Percentiles rank a stretch among this genome's conserved stretches.
phyloP scores from a whole-genome alignment of 2,113 vertebrate genomes.

The Alces alces region DNA sequence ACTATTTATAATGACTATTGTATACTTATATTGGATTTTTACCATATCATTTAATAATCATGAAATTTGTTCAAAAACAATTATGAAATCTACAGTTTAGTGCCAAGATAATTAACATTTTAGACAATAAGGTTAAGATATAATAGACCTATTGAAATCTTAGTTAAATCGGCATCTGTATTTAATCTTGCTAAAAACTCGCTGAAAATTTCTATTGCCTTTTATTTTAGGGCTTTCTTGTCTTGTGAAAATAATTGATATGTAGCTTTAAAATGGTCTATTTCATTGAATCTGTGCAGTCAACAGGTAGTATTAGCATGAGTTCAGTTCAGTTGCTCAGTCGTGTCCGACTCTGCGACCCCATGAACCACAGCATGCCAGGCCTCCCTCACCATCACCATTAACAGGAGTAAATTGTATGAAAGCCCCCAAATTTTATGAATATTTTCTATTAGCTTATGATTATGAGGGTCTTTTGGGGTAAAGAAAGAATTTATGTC shows the following conservation, averaged over 20 bases:
- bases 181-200: slow-evolving; percentile 3
- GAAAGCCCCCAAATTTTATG: not conserved
- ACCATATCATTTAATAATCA: not conserved
- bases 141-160: slow-evolving; percentile 14
- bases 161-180: slow-evolving; percentile 11
- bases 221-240: not conserved
- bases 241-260: not conserved
- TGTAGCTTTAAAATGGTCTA: not conserved
- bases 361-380: accelerated
- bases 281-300: not conserved
- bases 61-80: not conserved
- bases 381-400: not conserved
- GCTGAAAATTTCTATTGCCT: not conserved
- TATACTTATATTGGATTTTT: not conserved
- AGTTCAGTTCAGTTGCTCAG: not conserved
- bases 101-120: slow-evolving; percentile 33
- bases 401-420: not conserved
- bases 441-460: not conserved
- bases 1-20: not conserved
- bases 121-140: not conserved
- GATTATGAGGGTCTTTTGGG: not conserved
- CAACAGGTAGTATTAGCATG: not conserved
- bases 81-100: slow-evolving; percentile 1
- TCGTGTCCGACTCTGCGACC: not conserved
- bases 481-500: not conserved